Percentiles rank a stretch among this genome's conserved stretches.
phyloP scores from a whole-genome alignment of 2,113 vertebrate genomes.

The Cyprinodon brontotheroides region DNA sequence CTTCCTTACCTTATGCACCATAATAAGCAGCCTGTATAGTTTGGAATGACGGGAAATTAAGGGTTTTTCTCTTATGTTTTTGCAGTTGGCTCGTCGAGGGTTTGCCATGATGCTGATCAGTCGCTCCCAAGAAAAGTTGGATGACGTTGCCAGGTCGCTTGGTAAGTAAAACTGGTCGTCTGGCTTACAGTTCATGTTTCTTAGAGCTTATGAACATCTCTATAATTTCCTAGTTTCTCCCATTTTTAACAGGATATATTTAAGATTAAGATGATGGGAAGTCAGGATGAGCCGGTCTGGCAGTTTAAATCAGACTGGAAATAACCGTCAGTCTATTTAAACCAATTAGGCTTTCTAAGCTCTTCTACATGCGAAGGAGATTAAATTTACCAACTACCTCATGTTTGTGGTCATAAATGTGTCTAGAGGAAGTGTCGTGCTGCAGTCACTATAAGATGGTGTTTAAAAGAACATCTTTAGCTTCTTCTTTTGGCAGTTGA shows the following conservation, averaged over 20 bases:
- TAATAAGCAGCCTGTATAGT: too few species aligned
- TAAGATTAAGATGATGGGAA: not conserved
- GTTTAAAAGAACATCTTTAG: too few species aligned
- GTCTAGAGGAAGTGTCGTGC: too few species aligned
- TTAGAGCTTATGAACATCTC: not conserved
- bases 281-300: not conserved
- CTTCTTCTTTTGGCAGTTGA: too few species aligned
- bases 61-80: slow-evolving; percentile 11
- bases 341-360: too few species aligned
- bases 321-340: not conserved
- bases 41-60: too few species aligned
- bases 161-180: slow-evolving; percentile 79
- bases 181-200: not conserved
- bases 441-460: too few species aligned
- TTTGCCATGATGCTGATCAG: slow-evolving; percentile 92
- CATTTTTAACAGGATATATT: not conserved
- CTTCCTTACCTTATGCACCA: too few species aligned
- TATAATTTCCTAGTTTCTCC: not conserved
- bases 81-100: slow-evolving; percentile 88
- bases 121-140: slow-evolving; percentile 90
- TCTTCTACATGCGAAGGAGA: too few species aligned
- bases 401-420: too few species aligned
- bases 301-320: not conserved
- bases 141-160: slow-evolving; percentile 87
- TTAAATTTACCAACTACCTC: too few species aligned